Evolutionary conservation across 2,113 vertebrate genomes (phyloP).

Genomic region (Notothenia rossii): DNA sequence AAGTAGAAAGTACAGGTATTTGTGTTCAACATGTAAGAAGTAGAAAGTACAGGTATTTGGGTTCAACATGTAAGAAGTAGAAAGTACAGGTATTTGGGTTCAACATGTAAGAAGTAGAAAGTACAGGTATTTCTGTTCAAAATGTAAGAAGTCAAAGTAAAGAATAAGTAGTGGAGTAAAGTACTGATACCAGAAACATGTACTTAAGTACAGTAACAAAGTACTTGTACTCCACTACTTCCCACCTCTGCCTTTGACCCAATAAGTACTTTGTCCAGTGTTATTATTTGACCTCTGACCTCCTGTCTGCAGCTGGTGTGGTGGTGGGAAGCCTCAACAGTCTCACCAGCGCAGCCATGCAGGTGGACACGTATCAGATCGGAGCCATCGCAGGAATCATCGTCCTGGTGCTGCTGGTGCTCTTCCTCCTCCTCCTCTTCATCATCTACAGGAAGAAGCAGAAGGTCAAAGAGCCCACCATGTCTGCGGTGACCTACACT

Average conservation of each 20-base stretch:
- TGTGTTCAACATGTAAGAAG: too few species aligned
- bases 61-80: too few species aligned
- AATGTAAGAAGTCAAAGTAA: too few species aligned
- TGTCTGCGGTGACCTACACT: slow-evolving; percentile 93
- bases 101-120: too few species aligned
- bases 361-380: slow-evolving; percentile 94
- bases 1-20: too few species aligned
- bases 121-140: too few species aligned
- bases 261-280: not conserved
- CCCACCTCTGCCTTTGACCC: not conserved
- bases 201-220: too few species aligned
- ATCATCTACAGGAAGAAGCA: slow-evolving; percentile 94
- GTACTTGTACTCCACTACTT: too few species aligned
- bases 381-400: slow-evolving; percentile 93
- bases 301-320: slow-evolving; percentile 85
- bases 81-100: too few species aligned
- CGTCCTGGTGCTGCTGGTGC: slow-evolving; percentile 91
- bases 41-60: too few species aligned
- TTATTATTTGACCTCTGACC: not conserved
- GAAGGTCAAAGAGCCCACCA: slow-evolving; percentile 92
- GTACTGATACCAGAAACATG: too few species aligned
- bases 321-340: slow-evolving; percentile 93
- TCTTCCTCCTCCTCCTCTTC: slow-evolving; percentile 93
- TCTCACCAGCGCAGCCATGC: slow-evolving; percentile 92
- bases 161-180: too few species aligned